Conservation (phyloP, 2,888 invertebrate genomes). For the Tiphia femorata region DNA sequence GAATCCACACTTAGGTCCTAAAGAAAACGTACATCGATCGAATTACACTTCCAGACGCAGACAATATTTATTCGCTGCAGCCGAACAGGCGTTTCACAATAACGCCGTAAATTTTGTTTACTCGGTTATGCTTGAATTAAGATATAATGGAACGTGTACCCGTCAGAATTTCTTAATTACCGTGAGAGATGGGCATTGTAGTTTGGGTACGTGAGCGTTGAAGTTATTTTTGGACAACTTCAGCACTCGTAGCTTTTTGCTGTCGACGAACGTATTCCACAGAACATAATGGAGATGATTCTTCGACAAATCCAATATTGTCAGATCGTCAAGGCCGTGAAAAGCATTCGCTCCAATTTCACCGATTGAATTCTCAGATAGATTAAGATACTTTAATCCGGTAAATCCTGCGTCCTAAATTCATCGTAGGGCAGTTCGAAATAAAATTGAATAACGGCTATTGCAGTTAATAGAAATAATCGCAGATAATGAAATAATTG, state of each 20-base stretch:
- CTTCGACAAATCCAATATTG: slow-evolving; percentile 68
- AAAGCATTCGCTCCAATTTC: slow-evolving; percentile 69
- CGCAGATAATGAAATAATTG: too few species aligned
- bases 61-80: too few species aligned
- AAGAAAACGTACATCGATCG: too few species aligned
- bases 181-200: slow-evolving; percentile 52
- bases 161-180: too few species aligned
- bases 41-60: too few species aligned
- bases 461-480: too few species aligned
- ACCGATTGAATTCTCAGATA: slow-evolving; percentile 68
- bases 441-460: too few species aligned
- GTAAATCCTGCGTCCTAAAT: slow-evolving; percentile 60
- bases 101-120: too few species aligned
- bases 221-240: slow-evolving; percentile 63
- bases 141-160: too few species aligned
- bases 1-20: slow-evolving; percentile 55
- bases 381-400: slow-evolving; percentile 63
- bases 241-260: slow-evolving; percentile 56
- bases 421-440: too few species aligned
- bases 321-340: slow-evolving; percentile 66
- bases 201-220: slow-evolving; percentile 52
- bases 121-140: too few species aligned
- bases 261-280: slow-evolving; percentile 65
- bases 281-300: slow-evolving; percentile 68
- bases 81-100: too few species aligned